phyloP scores from a whole-genome alignment of 2,113 vertebrate genomes.

The Cercopithecus mona region DNA sequence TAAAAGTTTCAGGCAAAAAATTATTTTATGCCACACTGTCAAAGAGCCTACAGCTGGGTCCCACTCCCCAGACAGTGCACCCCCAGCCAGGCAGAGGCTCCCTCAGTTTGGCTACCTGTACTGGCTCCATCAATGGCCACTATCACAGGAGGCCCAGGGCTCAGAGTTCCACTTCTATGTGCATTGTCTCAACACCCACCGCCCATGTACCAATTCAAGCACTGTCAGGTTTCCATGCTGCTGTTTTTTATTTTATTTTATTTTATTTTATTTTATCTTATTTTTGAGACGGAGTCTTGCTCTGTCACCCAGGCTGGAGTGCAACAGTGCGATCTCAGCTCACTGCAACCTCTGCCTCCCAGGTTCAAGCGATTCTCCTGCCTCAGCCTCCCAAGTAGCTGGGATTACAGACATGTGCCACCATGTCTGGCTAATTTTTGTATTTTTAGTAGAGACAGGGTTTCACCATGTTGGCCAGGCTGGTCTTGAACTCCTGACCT shows the following conservation, averaged over 20 bases:
- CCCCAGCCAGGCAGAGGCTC: not conserved
- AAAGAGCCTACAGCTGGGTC: not conserved
- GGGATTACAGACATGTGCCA: too few species aligned
- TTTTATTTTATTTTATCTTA: too few species aligned
- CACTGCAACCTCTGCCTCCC: too few species aligned
- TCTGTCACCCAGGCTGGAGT: too few species aligned
- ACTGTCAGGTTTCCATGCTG: not conserved
- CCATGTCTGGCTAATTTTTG: too few species aligned
- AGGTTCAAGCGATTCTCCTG: too few species aligned
- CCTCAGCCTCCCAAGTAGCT: too few species aligned
- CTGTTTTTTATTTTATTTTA: not conserved
- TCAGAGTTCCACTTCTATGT: not conserved
- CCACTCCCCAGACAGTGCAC: not conserved
- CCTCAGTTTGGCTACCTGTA: not conserved
- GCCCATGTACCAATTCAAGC: not conserved
- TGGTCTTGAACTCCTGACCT: too few species aligned
- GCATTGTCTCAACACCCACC: not conserved
- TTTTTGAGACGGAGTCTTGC: too few species aligned
- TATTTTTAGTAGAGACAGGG: too few species aligned
- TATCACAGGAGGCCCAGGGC: not conserved
- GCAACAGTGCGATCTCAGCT: too few species aligned
- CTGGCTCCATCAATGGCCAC: not conserved
- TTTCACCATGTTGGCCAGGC: too few species aligned
- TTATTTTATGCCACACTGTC: not conserved
- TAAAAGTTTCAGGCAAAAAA: slow-evolving; percentile 32